phyloP scores from a whole-genome alignment of 2,797 vertebrate genomes.

The Cetoscarus ocellatus region DNA sequence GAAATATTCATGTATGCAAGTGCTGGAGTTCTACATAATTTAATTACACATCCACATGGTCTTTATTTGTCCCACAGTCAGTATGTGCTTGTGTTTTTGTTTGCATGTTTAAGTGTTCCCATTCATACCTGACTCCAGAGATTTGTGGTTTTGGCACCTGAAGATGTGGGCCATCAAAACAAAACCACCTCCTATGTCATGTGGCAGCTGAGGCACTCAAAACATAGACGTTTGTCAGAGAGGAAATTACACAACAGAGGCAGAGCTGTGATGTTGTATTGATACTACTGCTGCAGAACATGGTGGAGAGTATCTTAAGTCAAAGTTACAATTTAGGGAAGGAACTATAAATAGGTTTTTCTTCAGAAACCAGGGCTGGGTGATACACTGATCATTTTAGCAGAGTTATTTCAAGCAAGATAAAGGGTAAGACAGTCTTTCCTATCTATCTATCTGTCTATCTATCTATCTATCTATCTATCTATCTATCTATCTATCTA shows the following conservation, averaged over 20 bases:
- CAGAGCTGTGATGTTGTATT: constrained; percentile 18
- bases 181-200: constrained; percentile 70
- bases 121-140: constrained; percentile 63
- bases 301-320: constrained; percentile 16
- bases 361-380: no score
- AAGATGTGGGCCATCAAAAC: constrained; percentile 76
- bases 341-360: not conserved
- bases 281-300: constrained; percentile 15
- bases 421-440: no score
- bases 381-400: no score
- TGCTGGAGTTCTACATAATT: constrained; percentile 8
- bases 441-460: no score
- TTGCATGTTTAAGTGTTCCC: constrained; percentile 52
- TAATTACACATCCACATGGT: constrained; percentile 11
- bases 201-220: constrained; percentile 53
- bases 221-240: constrained; percentile 56
- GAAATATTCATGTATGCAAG: not conserved
- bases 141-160: constrained; percentile 76
- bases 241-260: constrained; percentile 33
- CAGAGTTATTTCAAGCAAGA: no score
- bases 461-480: no score
- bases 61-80: constrained; percentile 10
- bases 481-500: no score
- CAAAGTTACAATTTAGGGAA: not conserved
- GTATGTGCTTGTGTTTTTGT: constrained; percentile 36